Evolutionary conservation across 1,140 invertebrate species (phyloP).

Genomic region (Eubasilissa regina): DNA sequence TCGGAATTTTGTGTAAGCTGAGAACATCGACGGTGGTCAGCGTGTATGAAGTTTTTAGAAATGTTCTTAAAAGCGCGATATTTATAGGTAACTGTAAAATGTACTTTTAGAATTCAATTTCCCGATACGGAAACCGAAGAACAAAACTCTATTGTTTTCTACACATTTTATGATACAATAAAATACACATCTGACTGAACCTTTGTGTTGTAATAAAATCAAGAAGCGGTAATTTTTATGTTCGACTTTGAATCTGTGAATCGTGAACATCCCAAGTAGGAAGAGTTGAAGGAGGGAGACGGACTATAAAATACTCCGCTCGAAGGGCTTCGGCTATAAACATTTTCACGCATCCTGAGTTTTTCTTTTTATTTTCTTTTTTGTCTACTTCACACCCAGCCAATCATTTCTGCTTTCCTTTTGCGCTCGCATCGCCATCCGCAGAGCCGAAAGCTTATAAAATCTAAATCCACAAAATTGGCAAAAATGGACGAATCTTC

Average conservation of each 20-base stretch:
- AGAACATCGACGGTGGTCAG: too few relatives aligned
- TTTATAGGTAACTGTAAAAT: too few relatives aligned
- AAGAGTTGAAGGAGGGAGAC: constrained; percentile 38
- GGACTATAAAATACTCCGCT: constrained; percentile 49
- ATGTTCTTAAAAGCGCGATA: too few relatives aligned
- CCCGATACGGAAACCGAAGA: constrained; percentile 14
- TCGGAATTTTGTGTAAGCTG: too few relatives aligned
- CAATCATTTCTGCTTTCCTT: constrained; percentile 37
- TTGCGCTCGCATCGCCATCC: constrained; percentile 3
- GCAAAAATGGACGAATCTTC: constrained; percentile 35
- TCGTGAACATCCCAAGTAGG: constrained; percentile 41
- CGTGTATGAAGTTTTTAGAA: too few relatives aligned
- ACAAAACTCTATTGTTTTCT: constrained; percentile 22
- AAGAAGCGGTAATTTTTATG: constrained; percentile 56
- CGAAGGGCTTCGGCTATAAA: constrained; percentile 52
- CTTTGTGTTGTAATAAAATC: constrained; percentile 56
- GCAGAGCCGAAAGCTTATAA: constrained; percentile 31
- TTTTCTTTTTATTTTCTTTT: constrained; percentile 50
- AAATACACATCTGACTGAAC: constrained; percentile 28
- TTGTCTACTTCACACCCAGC: constrained; percentile 48
- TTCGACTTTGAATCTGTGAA: constrained; percentile 49
- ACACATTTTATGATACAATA: constrained; percentile 37
- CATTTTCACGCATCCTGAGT: constrained; percentile 55
- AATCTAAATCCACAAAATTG: constrained; percentile 39
- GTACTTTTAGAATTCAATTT: constrained; percentile 13